Evolutionary conservation across 1,140 invertebrate genomes (phyloP), one percentile per base, ranked within the genome.

Genomic region (Drosophila gunungcola): DNA sequence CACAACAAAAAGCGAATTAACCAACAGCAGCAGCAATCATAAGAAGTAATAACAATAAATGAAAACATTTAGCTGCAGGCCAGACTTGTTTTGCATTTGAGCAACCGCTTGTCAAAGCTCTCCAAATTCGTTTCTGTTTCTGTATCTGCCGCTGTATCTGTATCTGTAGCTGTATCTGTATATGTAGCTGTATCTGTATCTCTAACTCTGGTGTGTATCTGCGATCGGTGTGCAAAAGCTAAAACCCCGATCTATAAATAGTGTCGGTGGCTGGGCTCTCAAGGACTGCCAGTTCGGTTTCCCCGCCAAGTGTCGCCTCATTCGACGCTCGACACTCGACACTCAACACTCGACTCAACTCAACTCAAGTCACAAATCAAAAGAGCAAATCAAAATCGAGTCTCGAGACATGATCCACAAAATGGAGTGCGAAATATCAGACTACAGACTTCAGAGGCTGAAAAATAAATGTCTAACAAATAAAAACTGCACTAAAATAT

Each of bases 51-150:
- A 70, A 69, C 46, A 70, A 68, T 70, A 68, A 68, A 70, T 49
- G 51, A 46, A 72, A 70, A 49, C 41, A 70, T 70, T 72, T 72
- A 46, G 41, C 64, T 70, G 65, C 63, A 70, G 65, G 67, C 67
- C 67, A 70, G 42, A 56, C 67, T 69, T 69, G 67, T 72, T 68
- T 72, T 72, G 68, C 68, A 72, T 72, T 72, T 34, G 34, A 41
- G 36, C 36, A 29, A 56, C 54, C 21, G 41, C 38, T 16, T 25
- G 3, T 6, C 43, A 43, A 10, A 42, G 34, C 41, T 32, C 32
- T 36, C 61, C 6, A 16, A 27, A 16, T 9, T 5, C 25, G 21
- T 41, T 16, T 57, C 13, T 39, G 42, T 11, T 45, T 57, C 56
- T 60, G 55, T 51, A 39, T 25, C 16, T 62, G n/a, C n/a, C n/a